Evolutionary conservation across 2,797 vertebrate species (phyloP), one percentile per base, ranked within the genome.

Genomic region (Cyprinella venusta): DNA sequence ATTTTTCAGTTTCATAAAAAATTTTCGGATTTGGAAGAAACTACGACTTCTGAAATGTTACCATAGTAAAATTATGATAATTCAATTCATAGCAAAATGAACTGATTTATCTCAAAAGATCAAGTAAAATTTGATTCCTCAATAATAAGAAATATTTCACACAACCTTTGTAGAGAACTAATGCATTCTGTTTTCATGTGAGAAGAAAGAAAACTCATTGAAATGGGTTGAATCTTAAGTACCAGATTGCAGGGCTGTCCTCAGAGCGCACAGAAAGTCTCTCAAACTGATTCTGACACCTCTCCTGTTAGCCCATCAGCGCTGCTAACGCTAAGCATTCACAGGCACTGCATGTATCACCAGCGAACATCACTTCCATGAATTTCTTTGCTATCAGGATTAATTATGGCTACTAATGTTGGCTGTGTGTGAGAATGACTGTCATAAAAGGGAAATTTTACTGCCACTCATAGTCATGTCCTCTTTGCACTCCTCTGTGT

Each of bases 331-430:
- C 93, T 94, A 94, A 91, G 92, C 93, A 93, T 95, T 95, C 95
- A 94, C 95, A 94, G 94, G 93, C 94, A 95, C 94, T 93, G 93
- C 89, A 90, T 94, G 94, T 94, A 93, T 95, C 93, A 93, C 92
- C 92, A 92, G 93, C 92, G 93, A 93, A 93, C 94, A 94, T 92
- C 92, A 91, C 93, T 94, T 94, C 94, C 92, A 94, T 84, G 76
- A 92, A 92, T 93, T 93, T 42, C 84, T 93, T 92, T 93, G 92
- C 92, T 91, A 93, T 94, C 93, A 94, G 93, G 92, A 94, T 94
- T 95, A 94, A 95, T 95, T 95, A 95, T 93, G 94, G 94, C 94
- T 94, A 92, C 92, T 94, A 93, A 94, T 94, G 93, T 91, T 92
- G 93, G 92, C 93, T 92, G 93, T 92, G 92, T 92, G 93, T 92